These are phyloP conservation scores for Manduca sexta DNA, from an alignment of 1,140 invertebrate species.

Conservation along the genomic window DNA sequence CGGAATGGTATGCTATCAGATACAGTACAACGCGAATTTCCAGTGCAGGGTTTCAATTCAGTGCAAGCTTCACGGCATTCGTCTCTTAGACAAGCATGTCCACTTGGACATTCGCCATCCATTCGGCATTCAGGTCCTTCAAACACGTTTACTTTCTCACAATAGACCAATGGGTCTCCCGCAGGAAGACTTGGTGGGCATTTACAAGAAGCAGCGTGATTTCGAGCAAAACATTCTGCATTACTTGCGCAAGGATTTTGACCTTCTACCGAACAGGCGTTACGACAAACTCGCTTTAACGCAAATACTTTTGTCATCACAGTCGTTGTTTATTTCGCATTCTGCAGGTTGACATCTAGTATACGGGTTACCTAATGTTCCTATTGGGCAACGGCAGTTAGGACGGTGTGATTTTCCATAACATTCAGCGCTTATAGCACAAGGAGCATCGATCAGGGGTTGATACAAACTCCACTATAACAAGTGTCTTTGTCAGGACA, in stretches of 20 bases:
- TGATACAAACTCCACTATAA: conserved; percentile 86
- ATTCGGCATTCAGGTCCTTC: conserved; percentile 82
- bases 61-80: conserved; percentile 86
- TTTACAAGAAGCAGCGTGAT: conserved; percentile 83
- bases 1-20: conserved; percentile 86
- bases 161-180: conserved; percentile 87
- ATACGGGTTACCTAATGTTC: conserved; percentile 83
- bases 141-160: conserved; percentile 72
- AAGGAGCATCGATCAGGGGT: conserved; percentile 84
- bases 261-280: conserved; percentile 79
- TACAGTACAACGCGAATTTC: conserved; percentile 83
- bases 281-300: conserved; percentile 81
- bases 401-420: conserved; percentile 84
- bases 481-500: conserved; percentile 85
- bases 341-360: conserved; percentile 85
- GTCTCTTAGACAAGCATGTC: conserved; percentile 85
- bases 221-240: conserved; percentile 84
- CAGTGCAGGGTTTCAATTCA: conserved; percentile 81
- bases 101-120: conserved; percentile 86
- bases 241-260: conserved; percentile 84
- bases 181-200: conserved; percentile 83
- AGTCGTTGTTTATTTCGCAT: conserved; percentile 84
- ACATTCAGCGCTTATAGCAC: conserved; percentile 88
- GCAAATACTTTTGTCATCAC: conserved; percentile 81
- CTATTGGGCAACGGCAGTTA: conserved; percentile 82